Percentiles rank a stretch among this genome's conserved stretches.
Conservation (phyloP, 2,797 vertebrate genomes). For the Hipposideros larvatus region DNA sequence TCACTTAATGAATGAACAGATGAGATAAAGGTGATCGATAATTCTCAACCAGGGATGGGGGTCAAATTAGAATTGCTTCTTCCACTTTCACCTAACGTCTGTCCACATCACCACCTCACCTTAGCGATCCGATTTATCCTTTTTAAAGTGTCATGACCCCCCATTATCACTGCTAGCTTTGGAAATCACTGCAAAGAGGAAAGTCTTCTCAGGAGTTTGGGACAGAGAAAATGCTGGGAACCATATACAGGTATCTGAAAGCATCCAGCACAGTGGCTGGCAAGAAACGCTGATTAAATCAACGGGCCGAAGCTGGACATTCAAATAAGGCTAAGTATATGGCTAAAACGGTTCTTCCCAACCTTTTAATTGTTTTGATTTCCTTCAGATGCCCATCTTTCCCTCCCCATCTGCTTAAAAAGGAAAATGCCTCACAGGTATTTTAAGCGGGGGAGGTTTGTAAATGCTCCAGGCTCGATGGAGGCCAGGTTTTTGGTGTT, state of each 20-base stretch:
- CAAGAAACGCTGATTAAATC: constrained; percentile 15
- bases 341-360: background rate
- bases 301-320: background rate
- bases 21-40: background rate
- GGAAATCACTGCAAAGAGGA: background rate
- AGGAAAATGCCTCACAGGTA: constrained; percentile 92
- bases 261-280: background rate
- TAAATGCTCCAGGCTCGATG: constrained; percentile 93
- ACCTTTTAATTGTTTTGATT: constrained; percentile 31
- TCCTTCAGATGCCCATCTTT: constrained; percentile 44
- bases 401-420: constrained; percentile 31
- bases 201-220: background rate
- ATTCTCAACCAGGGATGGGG: background rate
- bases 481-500: constrained; percentile 93
- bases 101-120: background rate
- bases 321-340: background rate
- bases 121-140: background rate
- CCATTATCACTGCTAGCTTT: background rate
- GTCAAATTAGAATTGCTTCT: background rate
- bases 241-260: background rate
- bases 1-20: constrained; percentile 10
- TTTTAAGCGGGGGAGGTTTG: constrained; percentile 93
- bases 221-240: background rate
- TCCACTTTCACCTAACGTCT: constrained; percentile 16
- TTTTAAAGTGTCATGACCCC: background rate